Base-by-base conservation (phyloP, 92 coral and sea anemone genomes). In the Paragorgia papillata region DNA sequence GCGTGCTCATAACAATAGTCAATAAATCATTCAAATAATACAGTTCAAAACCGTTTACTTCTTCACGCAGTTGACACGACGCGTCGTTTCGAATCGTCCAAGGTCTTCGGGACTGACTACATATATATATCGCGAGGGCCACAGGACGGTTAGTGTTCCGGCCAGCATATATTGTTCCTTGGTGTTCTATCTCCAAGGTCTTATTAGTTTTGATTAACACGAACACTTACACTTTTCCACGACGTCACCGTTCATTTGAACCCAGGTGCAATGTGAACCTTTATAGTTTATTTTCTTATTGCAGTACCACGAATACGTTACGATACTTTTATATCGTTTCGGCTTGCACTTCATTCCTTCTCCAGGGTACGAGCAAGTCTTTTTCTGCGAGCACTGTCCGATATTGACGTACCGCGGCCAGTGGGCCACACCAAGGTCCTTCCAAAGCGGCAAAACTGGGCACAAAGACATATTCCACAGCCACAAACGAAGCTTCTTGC, bases 401-500 rank as follows among this genome's bases (percentile, higher is more conserved):
- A 85, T 79, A 63, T 95, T 91, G 40, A 90, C 62, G 82, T 89
- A 85, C 17, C 90, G 92, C 27, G 99, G 99, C 97, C 95, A 95
- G 71, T 57, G 85, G 4, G 88, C 79, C 21, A 76, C 80, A 8
- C 99, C 99, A 18, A 85, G 79, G 66, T 95, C 85, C 33, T 82
- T 89, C 99, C 99, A 95, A 50, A 90, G 88, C 19, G 83, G 89
- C 29, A 85, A 66, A 40, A 95, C 96, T 1, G 93, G 86, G 74
- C 99, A 95, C 26, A 86, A 76, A n/a, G 96, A 87, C 60, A 87
- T 75, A 66, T 89, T 89, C 99, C 99, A 95, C 1, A 95, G 88
- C 99, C 99, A 95, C 3, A 95, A 85, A 80, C 92, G 99, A 15
- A 95, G 86, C 77, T 95, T 95, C 79, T 85, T 86, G 57, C 99